phyloP scores from a whole-genome alignment of 2,797 vertebrate genomes.

The Amblyraja radiata region DNA sequence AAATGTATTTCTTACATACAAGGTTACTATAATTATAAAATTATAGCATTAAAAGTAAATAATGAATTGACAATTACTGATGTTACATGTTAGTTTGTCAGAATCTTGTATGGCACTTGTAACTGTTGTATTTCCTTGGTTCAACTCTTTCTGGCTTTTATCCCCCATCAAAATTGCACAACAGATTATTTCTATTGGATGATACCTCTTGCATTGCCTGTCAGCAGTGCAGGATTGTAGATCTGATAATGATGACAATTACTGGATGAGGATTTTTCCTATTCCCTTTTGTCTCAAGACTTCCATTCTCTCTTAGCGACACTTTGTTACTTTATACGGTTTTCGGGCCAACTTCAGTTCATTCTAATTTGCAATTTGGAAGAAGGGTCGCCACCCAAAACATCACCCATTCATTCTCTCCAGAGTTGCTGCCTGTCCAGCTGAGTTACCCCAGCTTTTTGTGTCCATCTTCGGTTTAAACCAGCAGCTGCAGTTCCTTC shows the following conservation, averaged over 20 bases:
- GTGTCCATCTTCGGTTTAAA: too few relatives aligned
- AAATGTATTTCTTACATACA: neutral
- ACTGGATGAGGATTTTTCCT: neutral
- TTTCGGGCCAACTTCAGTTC: neutral
- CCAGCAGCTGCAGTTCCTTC: too few relatives aligned
- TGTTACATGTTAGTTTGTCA: neutral
- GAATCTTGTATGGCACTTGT: neutral
- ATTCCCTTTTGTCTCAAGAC: neutral
- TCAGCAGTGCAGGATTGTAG: neutral
- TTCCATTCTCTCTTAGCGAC: neutral
- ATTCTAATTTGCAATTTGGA: neutral
- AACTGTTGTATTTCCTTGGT: neutral
- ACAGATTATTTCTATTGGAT: neutral
- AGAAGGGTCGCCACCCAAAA: too few relatives aligned
- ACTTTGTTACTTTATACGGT: neutral
- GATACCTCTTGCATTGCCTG: neutral
- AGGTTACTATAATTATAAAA: neutral
- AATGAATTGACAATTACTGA: neutral
- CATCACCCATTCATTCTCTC: too few relatives aligned
- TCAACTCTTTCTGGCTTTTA: neutral
- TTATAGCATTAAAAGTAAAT: neutral
- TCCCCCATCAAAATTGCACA: neutral
- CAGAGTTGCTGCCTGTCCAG: too few relatives aligned
- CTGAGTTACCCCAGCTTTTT: too few relatives aligned
- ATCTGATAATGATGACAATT: neutral